Conservation (phyloP, 2,888 invertebrate species). For the Drosophila testacea region DNA sequence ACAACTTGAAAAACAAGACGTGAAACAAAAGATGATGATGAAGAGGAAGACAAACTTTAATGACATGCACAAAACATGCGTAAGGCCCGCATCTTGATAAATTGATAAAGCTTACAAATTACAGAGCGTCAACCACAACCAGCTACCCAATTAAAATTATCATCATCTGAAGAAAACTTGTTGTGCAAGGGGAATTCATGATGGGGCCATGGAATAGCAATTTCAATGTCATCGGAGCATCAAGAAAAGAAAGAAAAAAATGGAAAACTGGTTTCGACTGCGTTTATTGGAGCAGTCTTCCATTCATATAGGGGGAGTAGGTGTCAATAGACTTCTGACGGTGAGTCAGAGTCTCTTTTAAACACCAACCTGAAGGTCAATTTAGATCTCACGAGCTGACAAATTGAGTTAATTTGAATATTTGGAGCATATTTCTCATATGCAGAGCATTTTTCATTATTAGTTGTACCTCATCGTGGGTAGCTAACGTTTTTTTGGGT, state of each 20-base stretch:
- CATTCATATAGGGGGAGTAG: conserved; percentile 39
- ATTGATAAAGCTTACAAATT: conserved; percentile 76
- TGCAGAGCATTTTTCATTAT: conserved; percentile 31
- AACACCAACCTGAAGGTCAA: conserved; percentile 62
- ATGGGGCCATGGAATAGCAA: conserved; percentile 38
- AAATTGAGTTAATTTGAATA: conserved; percentile 76
- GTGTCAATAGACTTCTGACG: conserved; percentile 55
- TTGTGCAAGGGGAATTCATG: conserved; percentile 55
- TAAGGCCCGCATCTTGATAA: conserved; percentile 64
- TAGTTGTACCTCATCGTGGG: conserved; percentile 26
- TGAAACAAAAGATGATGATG: conserved; percentile 27
- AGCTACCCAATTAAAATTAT: conserved; percentile 67
- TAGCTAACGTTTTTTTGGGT: conserved; percentile 14
- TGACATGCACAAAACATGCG: conserved; percentile 68
- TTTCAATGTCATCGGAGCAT: conserved; percentile 56
- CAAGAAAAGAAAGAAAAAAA: not conserved
- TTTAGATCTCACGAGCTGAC: conserved; percentile 61
- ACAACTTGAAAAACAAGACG: conserved; percentile 21
- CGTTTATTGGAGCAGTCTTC: conserved; percentile 30
- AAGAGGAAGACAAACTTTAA: conserved; percentile 37
- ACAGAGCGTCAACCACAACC: conserved; percentile 39
- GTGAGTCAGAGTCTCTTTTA: conserved; percentile 47
- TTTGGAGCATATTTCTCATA: conserved; percentile 37
- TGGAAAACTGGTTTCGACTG: conserved; percentile 58
- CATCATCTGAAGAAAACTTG: conserved; percentile 59